Base-by-base conservation (phyloP, 2,113 vertebrate genomes). In the Onychostruthus taczanowskii region DNA sequence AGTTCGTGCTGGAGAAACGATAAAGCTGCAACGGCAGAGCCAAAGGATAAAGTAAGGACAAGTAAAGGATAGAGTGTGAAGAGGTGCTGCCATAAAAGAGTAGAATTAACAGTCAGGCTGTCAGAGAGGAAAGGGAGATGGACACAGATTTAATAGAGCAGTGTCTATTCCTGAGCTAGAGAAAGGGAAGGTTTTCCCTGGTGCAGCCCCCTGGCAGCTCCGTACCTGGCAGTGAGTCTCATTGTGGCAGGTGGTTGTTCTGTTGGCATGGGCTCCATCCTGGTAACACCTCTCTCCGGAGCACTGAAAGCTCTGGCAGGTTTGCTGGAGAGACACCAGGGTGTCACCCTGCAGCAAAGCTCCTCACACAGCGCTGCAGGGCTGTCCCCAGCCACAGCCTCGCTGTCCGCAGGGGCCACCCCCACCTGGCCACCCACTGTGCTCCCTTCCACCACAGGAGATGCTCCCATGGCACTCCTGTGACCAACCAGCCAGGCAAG, bases 11-110 rank as follows among this genome's bases (percentile, higher is more conserved):
- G 28, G 72, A 95, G 67, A 92, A 66, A 69, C 89, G 97, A 17
- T 94, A 92, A 27, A 98, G 92, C 98, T 98, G 97, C 63, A 82
- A 89, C 13, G 62, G n/a, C 86, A 74, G 30, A 72, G 58, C 8
- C 53, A 87, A 50, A 69, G 21, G 27, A 7, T 4, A 15, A 33
- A 27, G 31, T 11, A 15, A 41, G 41, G 41, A 15, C 16, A 41
- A 41, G 41, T 41, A 41, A 41, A 41, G 41, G 41, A 41, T 41
- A 41, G 35, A 69, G 33, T 2, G 21, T 33, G 47, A 67, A 14
- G 43, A 63, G 39, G 20, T 19, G 35, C 70, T 2, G 0, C 6
- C 20, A 16, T 0, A 1, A 56, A 58, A 39, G 44, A 66, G 18
- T 33, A 55, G 43, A 75, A 66, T 17, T 3, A 47, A 64, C 47